Conservation (phyloP, 2,797 vertebrate genomes). For the Cynodonichthys magdalenae region DNA sequence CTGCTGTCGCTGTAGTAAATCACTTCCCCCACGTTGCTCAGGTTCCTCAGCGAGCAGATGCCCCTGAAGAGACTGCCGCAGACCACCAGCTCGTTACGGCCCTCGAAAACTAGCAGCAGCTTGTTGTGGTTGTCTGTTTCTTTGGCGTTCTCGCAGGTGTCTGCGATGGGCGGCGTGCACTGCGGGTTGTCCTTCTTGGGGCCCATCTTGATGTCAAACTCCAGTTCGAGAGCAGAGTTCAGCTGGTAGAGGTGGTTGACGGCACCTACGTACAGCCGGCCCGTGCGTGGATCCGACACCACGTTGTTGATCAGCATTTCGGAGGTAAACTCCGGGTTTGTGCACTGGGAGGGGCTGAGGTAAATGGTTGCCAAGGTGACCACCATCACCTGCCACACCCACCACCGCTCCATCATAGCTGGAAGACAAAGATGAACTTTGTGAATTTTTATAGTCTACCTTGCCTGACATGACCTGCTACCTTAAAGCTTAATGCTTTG, state of each 20-base stretch:
- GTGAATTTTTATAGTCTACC: too few relatives aligned
- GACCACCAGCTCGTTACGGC: conserved; percentile 79
- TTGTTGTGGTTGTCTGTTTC: conserved; percentile 89
- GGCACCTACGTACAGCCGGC: conserved; percentile 90
- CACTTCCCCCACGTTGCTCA: conserved; percentile 79
- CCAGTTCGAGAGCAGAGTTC: conserved; percentile 68
- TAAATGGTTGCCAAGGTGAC: conserved; percentile 43
- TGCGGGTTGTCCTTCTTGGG: conserved; percentile 84
- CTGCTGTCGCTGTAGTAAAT: conserved; percentile 89
- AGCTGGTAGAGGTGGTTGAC: conserved; percentile 90
- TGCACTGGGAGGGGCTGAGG: conserved; percentile 33
- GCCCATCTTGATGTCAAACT: conserved; percentile 78
- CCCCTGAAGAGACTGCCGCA: conserved; percentile 94
- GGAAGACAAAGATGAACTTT: conserved; percentile 7
- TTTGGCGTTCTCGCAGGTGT: conserved; percentile 78
- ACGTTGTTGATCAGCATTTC: conserved; percentile 76
- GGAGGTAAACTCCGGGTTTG: conserved; percentile 51
- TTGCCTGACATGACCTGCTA: too few relatives aligned
- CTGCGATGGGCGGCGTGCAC: conserved; percentile 91
- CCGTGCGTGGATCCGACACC: conserved; percentile 73
- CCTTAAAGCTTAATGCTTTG: too few relatives aligned
- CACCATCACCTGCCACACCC: conserved; percentile 54
- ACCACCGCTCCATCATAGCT: conserved; percentile 72
- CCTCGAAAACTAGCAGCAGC: conserved; percentile 86
- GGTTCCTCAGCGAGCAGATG: conserved; percentile 88